Conservation (phyloP, 2,888 invertebrate species). For the Polia nebulosa region DNA sequence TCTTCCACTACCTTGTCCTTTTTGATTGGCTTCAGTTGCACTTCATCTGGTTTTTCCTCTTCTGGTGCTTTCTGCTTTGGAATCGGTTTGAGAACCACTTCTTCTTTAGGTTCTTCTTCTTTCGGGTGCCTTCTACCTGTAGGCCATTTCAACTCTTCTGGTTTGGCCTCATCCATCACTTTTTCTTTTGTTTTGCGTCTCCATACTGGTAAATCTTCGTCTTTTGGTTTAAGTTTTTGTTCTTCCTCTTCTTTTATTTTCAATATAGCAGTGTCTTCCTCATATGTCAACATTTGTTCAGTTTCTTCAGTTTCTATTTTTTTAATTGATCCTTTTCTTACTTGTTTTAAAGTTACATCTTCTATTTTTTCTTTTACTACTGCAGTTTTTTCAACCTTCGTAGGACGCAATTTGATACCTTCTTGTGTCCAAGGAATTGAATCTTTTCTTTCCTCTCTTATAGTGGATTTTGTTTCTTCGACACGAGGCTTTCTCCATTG, state of each 20-base stretch:
- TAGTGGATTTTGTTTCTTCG: constrained; percentile 65
- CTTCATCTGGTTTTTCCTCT: constrained; percentile 27
- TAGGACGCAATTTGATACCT: constrained; percentile 91
- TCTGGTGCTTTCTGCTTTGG: constrained; percentile 23
- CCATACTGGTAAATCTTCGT: constrained; percentile 67
- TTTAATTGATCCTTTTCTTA: constrained; percentile 82
- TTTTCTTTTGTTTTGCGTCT: constrained; percentile 59
- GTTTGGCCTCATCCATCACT: constrained; percentile 80
- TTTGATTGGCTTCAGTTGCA: constrained; percentile 68
- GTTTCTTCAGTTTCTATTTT: constrained; percentile 80
- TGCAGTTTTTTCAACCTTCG: constrained; percentile 90
- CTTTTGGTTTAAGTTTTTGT: constrained; percentile 72
- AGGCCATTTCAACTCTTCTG: constrained; percentile 72
- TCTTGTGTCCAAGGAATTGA: constrained; percentile 92
- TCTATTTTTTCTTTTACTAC: constrained; percentile 90
- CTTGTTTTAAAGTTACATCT: constrained; percentile 82
- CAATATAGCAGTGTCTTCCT: constrained; percentile 91
- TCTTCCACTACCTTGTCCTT: constrained; percentile 70
- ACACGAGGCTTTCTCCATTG: constrained; percentile 61
- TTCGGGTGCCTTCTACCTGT: constrained; percentile 48
- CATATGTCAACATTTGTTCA: constrained; percentile 90
- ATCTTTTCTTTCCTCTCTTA: constrained; percentile 76
- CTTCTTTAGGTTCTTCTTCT: constrained; percentile 36
- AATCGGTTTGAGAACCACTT: constrained; percentile 33
- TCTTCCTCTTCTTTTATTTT: constrained; percentile 84